Percentiles rank a stretch among this genome's conserved stretches.
These are phyloP conservation scores for Diachasma alloeum DNA, from an alignment of 1,140 invertebrate species.

Conservation along the genomic window DNA sequence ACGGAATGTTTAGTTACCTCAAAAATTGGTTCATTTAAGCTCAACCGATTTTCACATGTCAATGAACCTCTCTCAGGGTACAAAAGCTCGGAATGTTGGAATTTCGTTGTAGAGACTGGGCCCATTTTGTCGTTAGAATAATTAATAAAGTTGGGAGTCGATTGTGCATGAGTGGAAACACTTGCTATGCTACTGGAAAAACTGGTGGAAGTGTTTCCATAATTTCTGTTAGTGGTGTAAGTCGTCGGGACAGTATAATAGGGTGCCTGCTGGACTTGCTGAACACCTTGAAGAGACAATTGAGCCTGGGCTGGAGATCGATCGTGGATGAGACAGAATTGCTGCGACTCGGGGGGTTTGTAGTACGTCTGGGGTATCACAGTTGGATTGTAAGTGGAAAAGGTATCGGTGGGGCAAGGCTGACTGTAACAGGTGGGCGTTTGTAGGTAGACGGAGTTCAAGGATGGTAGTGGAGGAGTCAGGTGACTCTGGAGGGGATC, in stretches of 20 bases:
- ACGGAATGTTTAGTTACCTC: not conserved
- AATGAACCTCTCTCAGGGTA: not conserved
- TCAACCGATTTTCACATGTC: not conserved
- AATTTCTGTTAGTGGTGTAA: slow-evolving; percentile 20
- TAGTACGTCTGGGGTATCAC: slow-evolving; percentile 49
- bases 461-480: slow-evolving; percentile 28
- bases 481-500: slow-evolving; percentile 40
- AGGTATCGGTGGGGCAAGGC: slow-evolving; percentile 43
- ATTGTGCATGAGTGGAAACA: not conserved
- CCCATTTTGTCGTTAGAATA: not conserved
- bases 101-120: not conserved
- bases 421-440: slow-evolving; percentile 42
- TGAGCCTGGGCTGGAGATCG: slow-evolving; percentile 5
- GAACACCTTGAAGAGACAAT: not conserved
- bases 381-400: slow-evolving; percentile 39
- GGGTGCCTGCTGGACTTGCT: not conserved
- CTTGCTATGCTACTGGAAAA: not conserved
- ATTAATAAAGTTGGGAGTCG: not conserved
- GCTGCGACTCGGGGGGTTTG: slow-evolving; percentile 47
- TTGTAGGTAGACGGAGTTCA: slow-evolving; percentile 42
- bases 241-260: slow-evolving; percentile 46
- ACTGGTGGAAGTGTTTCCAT: not conserved
- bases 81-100: not conserved
- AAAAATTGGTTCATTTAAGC: not conserved
- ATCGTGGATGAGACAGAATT: slow-evolving; percentile 46